Evolutionary conservation across 35 echinoderm and acorn worm species (phyloP).

Genomic region (Ophioderma brevispina): DNA sequence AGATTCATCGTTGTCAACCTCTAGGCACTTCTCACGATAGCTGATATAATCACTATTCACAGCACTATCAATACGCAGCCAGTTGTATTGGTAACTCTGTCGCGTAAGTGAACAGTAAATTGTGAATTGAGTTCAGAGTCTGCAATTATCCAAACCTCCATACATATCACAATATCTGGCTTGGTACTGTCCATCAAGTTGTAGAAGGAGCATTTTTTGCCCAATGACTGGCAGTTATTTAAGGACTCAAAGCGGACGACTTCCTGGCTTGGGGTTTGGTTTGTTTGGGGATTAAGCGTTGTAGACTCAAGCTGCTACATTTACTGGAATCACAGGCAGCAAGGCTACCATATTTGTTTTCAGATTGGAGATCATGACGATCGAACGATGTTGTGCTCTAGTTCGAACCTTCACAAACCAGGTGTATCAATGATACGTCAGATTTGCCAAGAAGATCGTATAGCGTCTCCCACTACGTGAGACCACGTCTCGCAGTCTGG

Average conservation of each 20-base stretch:
- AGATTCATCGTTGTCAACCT: background rate
- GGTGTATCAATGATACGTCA: constrained; percentile 34
- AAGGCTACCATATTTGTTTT: constrained; percentile 23
- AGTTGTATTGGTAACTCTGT: constrained; percentile 17
- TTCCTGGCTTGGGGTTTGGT: constrained; percentile 30
- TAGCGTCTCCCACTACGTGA: constrained; percentile 36
- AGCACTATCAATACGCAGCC: constrained; percentile 45
- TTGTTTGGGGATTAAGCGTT: constrained; percentile 19
- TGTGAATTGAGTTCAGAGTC: constrained; percentile 58
- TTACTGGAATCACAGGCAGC: background rate
- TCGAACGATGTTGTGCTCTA: constrained; percentile 54
- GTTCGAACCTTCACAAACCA: constrained; percentile 56
- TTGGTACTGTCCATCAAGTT: constrained; percentile 70
- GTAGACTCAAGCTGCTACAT: background rate
- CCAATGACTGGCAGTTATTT: constrained; percentile 67
- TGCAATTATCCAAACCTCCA: constrained; percentile 52
- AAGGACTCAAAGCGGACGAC: constrained; percentile 19
- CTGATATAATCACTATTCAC: constrained; percentile 39
- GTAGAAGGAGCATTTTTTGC: constrained; percentile 52
- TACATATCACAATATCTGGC: constrained; percentile 70
- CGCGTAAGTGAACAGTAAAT: constrained; percentile 40
- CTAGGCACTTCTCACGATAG: background rate
- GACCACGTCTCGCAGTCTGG: constrained; percentile 50
- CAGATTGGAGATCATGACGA: constrained; percentile 21
- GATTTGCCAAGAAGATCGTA: constrained; percentile 44